A percentile compares a stretch with the other conserved stretches of the same genome.
Conservation (phyloP, 2,888 invertebrate species). For the Sinotaia quadrata region DNA sequence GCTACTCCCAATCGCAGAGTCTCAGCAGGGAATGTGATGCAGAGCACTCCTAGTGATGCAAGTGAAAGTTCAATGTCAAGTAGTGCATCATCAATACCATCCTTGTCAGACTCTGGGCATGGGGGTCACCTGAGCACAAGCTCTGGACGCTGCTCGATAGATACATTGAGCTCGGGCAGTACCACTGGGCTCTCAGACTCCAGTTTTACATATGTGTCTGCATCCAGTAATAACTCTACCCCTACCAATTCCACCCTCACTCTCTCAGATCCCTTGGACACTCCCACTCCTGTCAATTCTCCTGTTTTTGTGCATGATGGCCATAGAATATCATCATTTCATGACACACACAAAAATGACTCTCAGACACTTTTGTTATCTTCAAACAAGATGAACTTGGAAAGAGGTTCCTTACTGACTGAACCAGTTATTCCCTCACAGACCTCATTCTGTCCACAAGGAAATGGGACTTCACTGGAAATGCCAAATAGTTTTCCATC, state of each 20-base stretch:
- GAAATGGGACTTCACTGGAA: too few relatives aligned
- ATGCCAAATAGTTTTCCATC: not conserved
- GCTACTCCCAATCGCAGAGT: conserved; percentile 20
- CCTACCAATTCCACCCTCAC: conserved; percentile 46
- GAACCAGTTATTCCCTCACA: not conserved
- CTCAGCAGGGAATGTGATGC: not conserved
- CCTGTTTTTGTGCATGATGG: conserved; percentile 13
- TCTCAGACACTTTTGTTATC: too few relatives aligned
- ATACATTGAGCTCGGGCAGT: conserved; percentile 33
- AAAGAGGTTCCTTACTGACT: not conserved
- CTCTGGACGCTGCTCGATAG: conserved; percentile 1
- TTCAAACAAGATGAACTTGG: too few relatives aligned
- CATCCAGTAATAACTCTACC: conserved; percentile 56
- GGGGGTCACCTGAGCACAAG: conserved; percentile 43
- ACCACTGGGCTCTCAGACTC: conserved; percentile 41
- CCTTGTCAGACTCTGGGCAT: conserved; percentile 34
- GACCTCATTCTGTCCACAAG: too few relatives aligned
- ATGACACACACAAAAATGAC: too few relatives aligned
- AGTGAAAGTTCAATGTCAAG: conserved; percentile 23
- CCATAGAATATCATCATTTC: not conserved
- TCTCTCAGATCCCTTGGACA: conserved; percentile 31
- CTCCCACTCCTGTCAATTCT: conserved; percentile 34
- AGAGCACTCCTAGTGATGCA: conserved; percentile 5
- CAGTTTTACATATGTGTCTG: conserved; percentile 54
- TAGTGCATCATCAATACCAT: conserved; percentile 34